A percentile compares a stretch with the other conserved stretches of the same genome.
Evolutionary conservation across 2,797 vertebrate genomes (phyloP).

Genomic region (Epinephelus awoara): DNA sequence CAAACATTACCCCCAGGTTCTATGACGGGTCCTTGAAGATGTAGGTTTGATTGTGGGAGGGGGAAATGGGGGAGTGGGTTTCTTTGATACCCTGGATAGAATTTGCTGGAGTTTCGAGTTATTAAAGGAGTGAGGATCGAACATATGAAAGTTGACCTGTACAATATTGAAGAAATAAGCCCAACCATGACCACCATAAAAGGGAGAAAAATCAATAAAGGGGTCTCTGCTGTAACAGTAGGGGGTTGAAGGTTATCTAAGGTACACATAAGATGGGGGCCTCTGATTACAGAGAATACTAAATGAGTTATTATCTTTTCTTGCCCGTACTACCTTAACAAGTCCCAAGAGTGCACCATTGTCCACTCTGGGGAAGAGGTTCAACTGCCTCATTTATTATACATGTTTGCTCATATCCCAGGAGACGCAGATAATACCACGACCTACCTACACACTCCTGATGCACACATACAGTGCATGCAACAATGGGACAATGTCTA

Average conservation of each 20-base stretch:
- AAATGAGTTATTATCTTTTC: slow-evolving; percentile 52
- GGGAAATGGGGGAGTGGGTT: background rate
- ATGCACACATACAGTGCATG: background rate
- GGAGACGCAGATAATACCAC: slow-evolving; percentile 31
- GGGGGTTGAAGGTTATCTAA: slow-evolving; percentile 25
- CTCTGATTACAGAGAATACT: slow-evolving; percentile 71
- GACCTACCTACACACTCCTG: slow-evolving; percentile 4
- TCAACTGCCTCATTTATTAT: slow-evolving; percentile 65
- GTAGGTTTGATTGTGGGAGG: background rate
- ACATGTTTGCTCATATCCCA: slow-evolving; percentile 40
- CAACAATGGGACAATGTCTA: background rate
- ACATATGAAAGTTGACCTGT: slow-evolving; percentile 1
- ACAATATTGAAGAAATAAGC: slow-evolving; percentile 8
- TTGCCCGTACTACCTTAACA: slow-evolving; percentile 59
- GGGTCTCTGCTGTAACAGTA: slow-evolving; percentile 11
- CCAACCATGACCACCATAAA: slow-evolving; percentile 1
- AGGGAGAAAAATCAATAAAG: slow-evolving; percentile 55
- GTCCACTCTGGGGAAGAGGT: slow-evolving; percentile 17
- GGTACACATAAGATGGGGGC: slow-evolving; percentile 13
- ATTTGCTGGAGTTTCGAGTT: background rate
- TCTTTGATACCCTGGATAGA: background rate
- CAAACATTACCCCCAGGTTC: slow-evolving; percentile 22
- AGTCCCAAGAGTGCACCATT: slow-evolving; percentile 56
- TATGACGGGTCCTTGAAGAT: slow-evolving; percentile 1
- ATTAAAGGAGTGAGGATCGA: background rate